phyloP scores from a whole-genome alignment of 2,888 invertebrate species.

The Dynastes hyllus region DNA sequence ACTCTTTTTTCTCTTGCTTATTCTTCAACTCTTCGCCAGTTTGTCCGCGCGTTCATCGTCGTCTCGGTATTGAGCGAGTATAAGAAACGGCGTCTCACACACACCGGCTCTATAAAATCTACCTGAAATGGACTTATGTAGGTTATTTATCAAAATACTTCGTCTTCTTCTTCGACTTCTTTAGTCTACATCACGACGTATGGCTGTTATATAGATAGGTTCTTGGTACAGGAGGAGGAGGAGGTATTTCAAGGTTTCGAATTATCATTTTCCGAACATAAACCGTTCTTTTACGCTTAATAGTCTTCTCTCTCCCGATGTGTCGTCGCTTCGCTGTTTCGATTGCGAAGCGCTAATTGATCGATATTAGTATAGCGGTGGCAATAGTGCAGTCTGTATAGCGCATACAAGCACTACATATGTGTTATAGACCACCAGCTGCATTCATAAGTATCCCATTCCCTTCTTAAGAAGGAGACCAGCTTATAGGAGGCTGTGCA shows the following conservation, averaged over 20 bases:
- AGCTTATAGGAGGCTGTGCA: neutral
- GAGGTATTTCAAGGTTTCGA: slow-evolving; percentile 63
- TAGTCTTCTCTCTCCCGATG: slow-evolving; percentile 10
- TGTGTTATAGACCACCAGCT: slow-evolving; percentile 2
- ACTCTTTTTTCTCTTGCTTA: neutral
- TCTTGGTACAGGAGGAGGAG: slow-evolving; percentile 56
- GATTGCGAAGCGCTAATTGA: slow-evolving; percentile 27
- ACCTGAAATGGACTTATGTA: slow-evolving; percentile 63
- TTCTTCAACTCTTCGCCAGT: neutral
- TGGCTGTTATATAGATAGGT: slow-evolving; percentile 19
- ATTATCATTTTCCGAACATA: slow-evolving; percentile 65
- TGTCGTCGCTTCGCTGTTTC: neutral
- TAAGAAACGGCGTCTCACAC: neutral
- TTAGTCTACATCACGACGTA: too few relatives aligned
- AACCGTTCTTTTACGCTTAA: slow-evolving; percentile 41
- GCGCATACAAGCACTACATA: slow-evolving; percentile 3
- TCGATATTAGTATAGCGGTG: slow-evolving; percentile 22
- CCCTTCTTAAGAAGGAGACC: neutral
- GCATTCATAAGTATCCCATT: neutral
- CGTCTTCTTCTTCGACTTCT: slow-evolving; percentile 28
- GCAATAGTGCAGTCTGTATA: too few relatives aligned
- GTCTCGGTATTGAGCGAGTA: neutral
- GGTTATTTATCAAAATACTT: slow-evolving; percentile 66
- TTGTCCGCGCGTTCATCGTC: slow-evolving; percentile 5
- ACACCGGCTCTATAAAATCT: slow-evolving; percentile 63